Percentiles rank a stretch among this genome's conserved stretches.
These are phyloP conservation scores for Araneus ventricosus DNA, from an alignment of 1,140 invertebrate species.

Conservation along the genomic window DNA sequence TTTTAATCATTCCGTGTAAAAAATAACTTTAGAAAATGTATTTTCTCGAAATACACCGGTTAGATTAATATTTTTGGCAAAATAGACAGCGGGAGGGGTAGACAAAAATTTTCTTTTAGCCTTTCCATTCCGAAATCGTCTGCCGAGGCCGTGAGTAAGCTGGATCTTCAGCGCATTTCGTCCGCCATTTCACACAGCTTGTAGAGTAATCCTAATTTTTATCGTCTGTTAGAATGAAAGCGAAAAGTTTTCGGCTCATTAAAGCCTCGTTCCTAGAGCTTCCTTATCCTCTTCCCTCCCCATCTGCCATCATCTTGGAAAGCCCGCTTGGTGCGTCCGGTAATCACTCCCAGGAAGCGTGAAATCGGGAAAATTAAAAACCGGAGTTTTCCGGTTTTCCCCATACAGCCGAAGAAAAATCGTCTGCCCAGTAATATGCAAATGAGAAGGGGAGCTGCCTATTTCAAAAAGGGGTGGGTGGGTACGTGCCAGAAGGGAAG, in stretches of 20 bases:
- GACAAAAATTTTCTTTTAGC: no score
- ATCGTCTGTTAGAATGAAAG: constrained; percentile 14
- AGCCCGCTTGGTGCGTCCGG: constrained; percentile 23
- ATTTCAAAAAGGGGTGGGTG: not conserved
- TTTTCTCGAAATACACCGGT: no score
- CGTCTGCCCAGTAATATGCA: constrained; percentile 10
- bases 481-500: not conserved
- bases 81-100: no score
- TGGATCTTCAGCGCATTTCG: not conserved
- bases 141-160: not conserved
- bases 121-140: not conserved
- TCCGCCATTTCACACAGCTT: not conserved
- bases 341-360: constrained; percentile 61
- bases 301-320: not conserved
- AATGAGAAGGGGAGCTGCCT: constrained; percentile 8
- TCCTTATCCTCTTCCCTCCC: not conserved
- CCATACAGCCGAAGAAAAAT: constrained; percentile 18
- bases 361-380: constrained; percentile 65
- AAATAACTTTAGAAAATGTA: no score
- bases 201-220: constrained; percentile 23
- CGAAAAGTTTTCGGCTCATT: constrained; percentile 42
- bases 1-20: no score
- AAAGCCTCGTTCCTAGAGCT: not conserved
- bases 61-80: no score
- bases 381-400: constrained; percentile 27